These are phyloP conservation scores for Cichlasoma orientale DNA, from an alignment of 2,797 vertebrate species.

Conservation along the genomic window DNA sequence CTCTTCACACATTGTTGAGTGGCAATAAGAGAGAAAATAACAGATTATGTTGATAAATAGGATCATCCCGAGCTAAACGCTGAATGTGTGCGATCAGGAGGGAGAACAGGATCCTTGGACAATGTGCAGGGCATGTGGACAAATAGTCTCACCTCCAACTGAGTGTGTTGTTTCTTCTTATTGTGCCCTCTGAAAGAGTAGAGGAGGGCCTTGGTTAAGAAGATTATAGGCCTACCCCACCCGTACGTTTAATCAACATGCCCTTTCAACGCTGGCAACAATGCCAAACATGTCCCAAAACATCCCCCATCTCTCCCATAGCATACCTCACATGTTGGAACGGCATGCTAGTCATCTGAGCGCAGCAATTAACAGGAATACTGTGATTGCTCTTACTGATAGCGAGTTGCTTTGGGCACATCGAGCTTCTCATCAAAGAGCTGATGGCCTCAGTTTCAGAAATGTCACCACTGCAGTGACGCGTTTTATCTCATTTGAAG, in stretches of 20 bases:
- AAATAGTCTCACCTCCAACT: constrained; percentile 81
- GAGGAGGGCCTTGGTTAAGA: constrained; percentile 83
- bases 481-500: constrained; percentile 58
- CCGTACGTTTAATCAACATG: constrained; percentile 85
- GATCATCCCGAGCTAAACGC: constrained; percentile 74
- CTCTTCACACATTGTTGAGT: constrained; percentile 38
- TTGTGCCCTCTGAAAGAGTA: constrained; percentile 79
- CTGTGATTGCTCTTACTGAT: constrained; percentile 28
- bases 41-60: constrained; percentile 70
- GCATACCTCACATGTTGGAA: constrained; percentile 79
- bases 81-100: constrained; percentile 67
- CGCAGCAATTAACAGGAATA: constrained; percentile 53
- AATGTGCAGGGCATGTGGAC: constrained; percentile 75
- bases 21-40: constrained; percentile 58
- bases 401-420: constrained; percentile 13
- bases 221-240: constrained; percentile 84
- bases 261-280: constrained; percentile 80
- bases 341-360: constrained; percentile 56
- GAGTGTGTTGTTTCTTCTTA: constrained; percentile 84
- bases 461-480: constrained; percentile 49
- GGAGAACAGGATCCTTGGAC: constrained; percentile 71
- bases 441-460: constrained; percentile 40
- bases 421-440: constrained; percentile 32
- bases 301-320: constrained; percentile 65
- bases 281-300: constrained; percentile 80